Percentiles rank a stretch among this genome's conserved stretches.
Conservation (phyloP, 2,113 vertebrate species). For the Chascanopsetta lugubris region DNA sequence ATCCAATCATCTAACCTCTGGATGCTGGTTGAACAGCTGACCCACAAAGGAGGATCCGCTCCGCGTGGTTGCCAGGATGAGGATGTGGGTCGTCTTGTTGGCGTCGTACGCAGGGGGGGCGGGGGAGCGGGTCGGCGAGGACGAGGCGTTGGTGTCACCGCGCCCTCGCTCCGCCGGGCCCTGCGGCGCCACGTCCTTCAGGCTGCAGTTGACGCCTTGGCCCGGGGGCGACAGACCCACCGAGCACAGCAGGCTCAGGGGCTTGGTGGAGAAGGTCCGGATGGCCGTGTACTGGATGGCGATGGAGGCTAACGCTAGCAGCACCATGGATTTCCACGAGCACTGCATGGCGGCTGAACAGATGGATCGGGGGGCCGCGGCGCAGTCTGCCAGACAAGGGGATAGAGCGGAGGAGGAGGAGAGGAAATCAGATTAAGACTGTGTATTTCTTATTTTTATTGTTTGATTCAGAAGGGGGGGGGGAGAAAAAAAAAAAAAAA, state of each 20-base stretch:
- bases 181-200: constrained; percentile 44
- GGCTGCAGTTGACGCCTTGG: constrained; percentile 81
- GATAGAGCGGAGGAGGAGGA: not conserved
- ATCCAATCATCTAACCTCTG: constrained; percentile 80
- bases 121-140: constrained; percentile 56
- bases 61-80: constrained; percentile 94
- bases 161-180: constrained; percentile 79
- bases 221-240: constrained; percentile 70
- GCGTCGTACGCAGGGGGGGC: constrained; percentile 69
- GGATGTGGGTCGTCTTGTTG: constrained; percentile 88
- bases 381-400: constrained; percentile 10
- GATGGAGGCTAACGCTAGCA: constrained; percentile 91
- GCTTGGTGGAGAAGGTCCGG: constrained; percentile 89
- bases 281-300: constrained; percentile 95
- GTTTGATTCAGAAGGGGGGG: no score
- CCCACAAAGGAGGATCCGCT: constrained; percentile 94
- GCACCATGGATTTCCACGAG: constrained; percentile 95
- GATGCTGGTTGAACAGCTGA: constrained; percentile 95
- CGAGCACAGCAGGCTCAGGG: constrained; percentile 68
- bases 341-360: constrained; percentile 93
- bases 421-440: not conserved
- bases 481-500: not conserved
- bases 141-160: constrained; percentile 79
- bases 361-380: constrained; percentile 81
- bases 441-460: not conserved